Percentiles rank a stretch among this genome's conserved stretches.
These are phyloP conservation scores for Eupithecia vulgata DNA, from an alignment of 2,888 invertebrate species.

Conservation along the genomic window DNA sequence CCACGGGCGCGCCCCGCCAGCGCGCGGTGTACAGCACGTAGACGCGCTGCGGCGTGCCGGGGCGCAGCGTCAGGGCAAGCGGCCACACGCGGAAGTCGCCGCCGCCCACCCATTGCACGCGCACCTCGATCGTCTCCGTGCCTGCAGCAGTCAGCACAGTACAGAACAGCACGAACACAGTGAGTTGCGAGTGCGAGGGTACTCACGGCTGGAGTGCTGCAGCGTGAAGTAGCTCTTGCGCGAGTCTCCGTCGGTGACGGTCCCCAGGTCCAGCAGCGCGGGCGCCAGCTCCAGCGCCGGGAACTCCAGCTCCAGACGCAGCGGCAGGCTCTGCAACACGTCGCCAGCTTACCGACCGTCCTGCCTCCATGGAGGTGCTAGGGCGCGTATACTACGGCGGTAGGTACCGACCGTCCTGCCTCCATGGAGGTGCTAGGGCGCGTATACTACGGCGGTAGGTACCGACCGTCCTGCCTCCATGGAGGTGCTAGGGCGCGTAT, in stretches of 20 bases:
- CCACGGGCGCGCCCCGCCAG: slow-evolving; percentile 15
- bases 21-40: slow-evolving; percentile 41
- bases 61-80: slow-evolving; percentile 49
- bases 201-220: slow-evolving; percentile 68
- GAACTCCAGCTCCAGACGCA: slow-evolving; percentile 61
- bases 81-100: slow-evolving; percentile 59
- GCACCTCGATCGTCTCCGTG: background rate
- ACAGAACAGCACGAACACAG: background rate
- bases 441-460: background rate
- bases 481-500: background rate
- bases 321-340: slow-evolving; percentile 55
- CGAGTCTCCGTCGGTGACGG: slow-evolving; percentile 62
- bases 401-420: background rate
- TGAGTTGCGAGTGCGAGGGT: background rate
- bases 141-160: background rate
- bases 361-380: background rate
- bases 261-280: slow-evolving; percentile 58
- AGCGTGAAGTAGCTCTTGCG: slow-evolving; percentile 66
- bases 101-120: slow-evolving; percentile 52
- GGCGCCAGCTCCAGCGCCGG: slow-evolving; percentile 59
- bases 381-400: background rate
- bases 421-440: background rate
- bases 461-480: background rate
- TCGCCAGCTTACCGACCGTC: background rate
- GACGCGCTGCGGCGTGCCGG: slow-evolving; percentile 37